Base-by-base conservation (phyloP, 2,113 vertebrate species). In the Rallus limicola region DNA sequence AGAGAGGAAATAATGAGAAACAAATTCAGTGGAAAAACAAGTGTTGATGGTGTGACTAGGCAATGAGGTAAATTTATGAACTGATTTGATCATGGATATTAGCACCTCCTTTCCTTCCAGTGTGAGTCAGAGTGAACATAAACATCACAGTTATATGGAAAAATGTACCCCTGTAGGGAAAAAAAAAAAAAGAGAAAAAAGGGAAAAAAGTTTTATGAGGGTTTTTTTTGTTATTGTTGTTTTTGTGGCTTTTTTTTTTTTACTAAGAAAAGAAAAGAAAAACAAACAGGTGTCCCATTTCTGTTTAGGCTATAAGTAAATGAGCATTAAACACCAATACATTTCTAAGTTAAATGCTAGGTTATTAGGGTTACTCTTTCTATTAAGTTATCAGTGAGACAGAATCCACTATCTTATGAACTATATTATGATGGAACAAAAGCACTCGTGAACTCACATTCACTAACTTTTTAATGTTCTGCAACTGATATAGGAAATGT, bases 31-130 rank as follows among this genome's bases (percentile, higher is more conserved):
- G 90, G 95, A 92, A 97, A 96, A 96, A 76, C 53, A 95, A 97
- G 95, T 87, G 95, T 82, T 97, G 93, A 96, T 94, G 92, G 83
- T 85, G 86, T 89, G 93, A 92, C 90, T 89, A 79, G 60, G 93
- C 95, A 94, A 88, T 94, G 95, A 95, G 91, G 86, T 88, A 92
- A 97, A 97, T 96, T 97, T 97, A 97, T 96, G 96, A 96, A 93
- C 95, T 96, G 93, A 97, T 91, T 96, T 94, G 93, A 96, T 97
- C 93, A 82, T 95, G 86, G 62, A 93, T 92, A 94, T 96, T 96
- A 96, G 93, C 95, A 96, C 95, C 95, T 96, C 93, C 83, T 96
- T 96, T 97, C 90, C 90, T 92, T 94, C 88, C 88, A 96, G 5
- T 29, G n/a, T 96, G 95, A 97, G 72, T 96, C 95, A 96, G 56